Base-by-base conservation (phyloP, 2,888 invertebrate genomes). In the Hirtodrosophila duncani region DNA sequence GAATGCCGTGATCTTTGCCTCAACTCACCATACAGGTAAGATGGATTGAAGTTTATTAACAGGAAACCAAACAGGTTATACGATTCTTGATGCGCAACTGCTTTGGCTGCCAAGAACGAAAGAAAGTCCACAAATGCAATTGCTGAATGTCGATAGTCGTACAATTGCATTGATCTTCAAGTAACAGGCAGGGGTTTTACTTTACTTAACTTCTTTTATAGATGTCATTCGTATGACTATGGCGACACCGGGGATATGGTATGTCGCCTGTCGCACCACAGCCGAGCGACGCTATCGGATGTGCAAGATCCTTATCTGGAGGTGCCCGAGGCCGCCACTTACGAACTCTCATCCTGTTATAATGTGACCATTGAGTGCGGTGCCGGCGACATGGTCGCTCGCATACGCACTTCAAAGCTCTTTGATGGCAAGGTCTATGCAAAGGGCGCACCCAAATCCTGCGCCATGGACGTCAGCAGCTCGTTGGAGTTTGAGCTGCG, bases 371-470 rank as follows among this genome's bases (percentile, higher is more conserved):
- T 96, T 83, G 95, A 96, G 87, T 97, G 97, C 84, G 92, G 95
- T 49, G 91, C 94, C 27, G 94, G 94, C 50, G 95, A 96, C 87
- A 96, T 97, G 96, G 92, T 96, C 36, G 95, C 96, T 31, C 91
- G 92, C 70, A 95, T 96, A 84, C 93, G 94, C 86, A 96, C 96
- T 39, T 95, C 94, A 66, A 95, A 94, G 87, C 88, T 96, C 45
- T 96, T 96, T 89, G 94, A 94, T 86, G 97, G 97, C 60, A 96
- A 96, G 88, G 94, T 96, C 65, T 97, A 97, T 88, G 96, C 96
- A 45, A 96, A 96, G 86, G 95, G 95, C 63, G 94, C 95, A 67
- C 96, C 96, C 33, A 96, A 95, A 87, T 94, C 95, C 17, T 97
- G 97, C 86, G 93, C 96, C 31, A 91, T 93, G 62, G 96, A 96